phyloP scores from a whole-genome alignment of 2,113 vertebrate species.

The Rhea americana region DNA sequence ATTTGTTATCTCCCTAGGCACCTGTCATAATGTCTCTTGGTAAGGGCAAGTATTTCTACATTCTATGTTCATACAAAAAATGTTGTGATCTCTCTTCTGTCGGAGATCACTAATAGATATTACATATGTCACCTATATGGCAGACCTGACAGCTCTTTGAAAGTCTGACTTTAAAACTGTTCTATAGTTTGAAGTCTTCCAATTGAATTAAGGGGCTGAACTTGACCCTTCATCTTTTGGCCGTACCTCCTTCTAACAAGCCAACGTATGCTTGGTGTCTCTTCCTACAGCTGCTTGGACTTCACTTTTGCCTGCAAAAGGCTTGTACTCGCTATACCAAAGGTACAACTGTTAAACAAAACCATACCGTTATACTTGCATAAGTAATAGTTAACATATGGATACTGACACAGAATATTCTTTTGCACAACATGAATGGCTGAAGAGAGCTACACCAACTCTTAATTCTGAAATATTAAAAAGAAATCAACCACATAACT shows the following conservation, averaged over 20 bases:
- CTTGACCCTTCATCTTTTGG: background rate
- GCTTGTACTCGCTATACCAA: background rate
- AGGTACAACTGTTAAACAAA: background rate
- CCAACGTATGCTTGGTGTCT: background rate
- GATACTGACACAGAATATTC: background rate
- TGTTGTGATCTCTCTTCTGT: background rate
- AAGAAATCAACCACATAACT: background rate
- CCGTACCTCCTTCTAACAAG: background rate
- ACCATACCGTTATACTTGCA: background rate
- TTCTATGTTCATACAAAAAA: background rate
- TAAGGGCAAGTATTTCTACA: background rate
- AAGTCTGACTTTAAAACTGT: background rate
- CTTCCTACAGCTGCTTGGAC: background rate
- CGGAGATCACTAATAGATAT: conserved; percentile 6
- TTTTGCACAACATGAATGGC: background rate
- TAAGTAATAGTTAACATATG: background rate
- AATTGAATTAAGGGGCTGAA: background rate
- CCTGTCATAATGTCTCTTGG: background rate
- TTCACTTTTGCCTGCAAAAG: background rate
- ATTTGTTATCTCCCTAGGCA: conserved; percentile 49
- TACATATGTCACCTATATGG: background rate
- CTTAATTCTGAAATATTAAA: background rate
- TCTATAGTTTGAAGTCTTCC: background rate
- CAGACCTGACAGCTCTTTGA: background rate
- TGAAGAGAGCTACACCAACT: background rate